Evolutionary conservation across 2,888 invertebrate species (phyloP), one percentile per base, ranked within the genome.

Genomic region (Parnassius orleans): DNA sequence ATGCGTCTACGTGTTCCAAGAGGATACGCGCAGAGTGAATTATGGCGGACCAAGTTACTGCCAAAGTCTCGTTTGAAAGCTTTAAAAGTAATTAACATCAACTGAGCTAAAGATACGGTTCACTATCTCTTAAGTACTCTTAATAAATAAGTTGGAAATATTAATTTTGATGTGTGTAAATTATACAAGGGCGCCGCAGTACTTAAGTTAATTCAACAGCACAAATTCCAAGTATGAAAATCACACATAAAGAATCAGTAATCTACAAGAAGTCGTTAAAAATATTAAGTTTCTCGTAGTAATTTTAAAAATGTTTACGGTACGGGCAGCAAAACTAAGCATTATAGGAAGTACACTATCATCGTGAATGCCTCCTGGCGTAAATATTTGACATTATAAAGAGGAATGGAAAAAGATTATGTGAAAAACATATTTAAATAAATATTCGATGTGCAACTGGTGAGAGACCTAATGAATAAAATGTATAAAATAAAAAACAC

Each of bases 1-100:
- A 74, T 76, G 78, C 87, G 90, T 90, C 90, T 90, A 79, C 87
- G 80, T 75, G 74, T 71, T 74, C 79, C 82, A 74, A 78, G 81
- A 83, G 81, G 84, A 81, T 85, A 83, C 82, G 79, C 75, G 73
- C 75, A 70, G 72, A 73, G 85, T 89, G 86, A 89, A 75, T 86
- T 90, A 89, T 86, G 86, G 80, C 78, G 76, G 75, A 76, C 77
- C 76, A 72, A 70, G 81, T 83, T 84, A 86, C 90, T 90, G 88
- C 86, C 89, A 90, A 90, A 90, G 89, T 86, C 86, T 87, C 86
- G 85, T 88, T 88, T 87, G 81, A 84, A 79, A 81, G 83, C 80
- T 70, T 84, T 81, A 80, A 75, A 87, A 86, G 83, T 87, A 89
- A 90, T 90, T 90, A 90, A 89, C 90, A 86, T 81, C 79, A 81